A percentile compares a stretch with the other conserved stretches of the same genome.
These are phyloP conservation scores for Bombus picipes DNA, from an alignment of 1,140 invertebrate species.

Conservation along the genomic window DNA sequence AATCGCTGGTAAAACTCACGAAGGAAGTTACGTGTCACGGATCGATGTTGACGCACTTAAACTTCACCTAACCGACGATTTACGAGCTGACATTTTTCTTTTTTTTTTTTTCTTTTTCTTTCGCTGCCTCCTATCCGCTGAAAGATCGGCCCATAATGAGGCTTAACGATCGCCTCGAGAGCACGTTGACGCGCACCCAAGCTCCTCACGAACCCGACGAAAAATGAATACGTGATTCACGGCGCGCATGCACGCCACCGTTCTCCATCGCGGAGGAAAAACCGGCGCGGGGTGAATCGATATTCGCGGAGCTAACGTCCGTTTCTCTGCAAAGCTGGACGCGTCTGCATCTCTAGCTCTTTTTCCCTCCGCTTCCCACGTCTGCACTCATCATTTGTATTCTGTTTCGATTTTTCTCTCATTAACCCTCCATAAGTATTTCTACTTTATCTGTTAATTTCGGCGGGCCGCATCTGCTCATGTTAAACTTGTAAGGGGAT, in stretches of 20 bases:
- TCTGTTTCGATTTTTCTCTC: neutral
- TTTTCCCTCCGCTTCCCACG: neutral
- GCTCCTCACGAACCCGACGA: constrained; percentile 66
- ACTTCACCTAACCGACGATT: constrained; percentile 46
- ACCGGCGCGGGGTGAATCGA: constrained; percentile 45
- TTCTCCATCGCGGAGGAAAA: constrained; percentile 45
- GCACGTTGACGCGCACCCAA: constrained; percentile 71
- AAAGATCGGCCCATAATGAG: constrained; percentile 75
- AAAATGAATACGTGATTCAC: constrained; percentile 78
- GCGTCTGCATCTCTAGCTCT: neutral
- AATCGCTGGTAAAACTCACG: neutral
- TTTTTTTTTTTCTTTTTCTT: constrained; percentile 40
- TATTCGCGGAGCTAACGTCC: constrained; percentile 35
- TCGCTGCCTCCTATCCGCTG: constrained; percentile 66
- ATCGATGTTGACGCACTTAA: constrained; percentile 43
- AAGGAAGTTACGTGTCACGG: constrained; percentile 27
- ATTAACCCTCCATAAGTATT: neutral
- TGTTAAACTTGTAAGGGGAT: too few species aligned
- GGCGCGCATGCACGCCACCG: constrained; percentile 72
- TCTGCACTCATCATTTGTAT: rapidly evolving
- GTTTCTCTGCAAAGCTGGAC: neutral
- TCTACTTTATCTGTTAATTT: too few species aligned
- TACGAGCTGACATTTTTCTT: constrained; percentile 71
- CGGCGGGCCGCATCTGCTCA: too few species aligned
- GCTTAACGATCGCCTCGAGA: constrained; percentile 74